These are phyloP conservation scores for Eupithecia subfuscata DNA, from an alignment of 2,888 invertebrate species.

Conservation along the genomic window DNA sequence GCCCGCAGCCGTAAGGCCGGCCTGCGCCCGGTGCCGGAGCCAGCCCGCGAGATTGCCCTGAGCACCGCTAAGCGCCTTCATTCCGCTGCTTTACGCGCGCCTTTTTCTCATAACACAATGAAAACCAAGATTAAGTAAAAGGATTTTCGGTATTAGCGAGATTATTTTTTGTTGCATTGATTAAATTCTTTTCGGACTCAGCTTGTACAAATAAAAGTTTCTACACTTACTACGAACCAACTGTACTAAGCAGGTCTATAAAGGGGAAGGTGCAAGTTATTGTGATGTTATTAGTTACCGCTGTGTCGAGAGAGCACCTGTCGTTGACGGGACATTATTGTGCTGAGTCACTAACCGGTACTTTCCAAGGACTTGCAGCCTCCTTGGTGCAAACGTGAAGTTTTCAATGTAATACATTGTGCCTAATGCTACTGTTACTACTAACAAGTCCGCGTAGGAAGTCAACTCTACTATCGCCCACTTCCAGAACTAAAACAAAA, in stretches of 20 bases:
- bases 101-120: constrained; percentile 33
- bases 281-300: background rate
- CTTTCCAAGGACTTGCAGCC: background rate
- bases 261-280: background rate
- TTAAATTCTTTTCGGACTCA: background rate
- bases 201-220: background rate
- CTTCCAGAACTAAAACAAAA: too few relatives aligned
- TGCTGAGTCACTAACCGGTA: background rate
- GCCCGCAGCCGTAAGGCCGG: too few relatives aligned
- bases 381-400: background rate
- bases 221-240: background rate
- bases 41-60: background rate
- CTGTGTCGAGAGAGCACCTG: background rate
- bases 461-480: too few relatives aligned
- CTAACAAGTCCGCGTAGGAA: too few relatives aligned
- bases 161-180: background rate
- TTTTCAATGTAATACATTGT: background rate
- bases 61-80: constrained; percentile 18
- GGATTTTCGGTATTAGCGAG: constrained; percentile 4
- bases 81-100: constrained; percentile 26
- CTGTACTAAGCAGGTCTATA: background rate
- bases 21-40: too few relatives aligned
- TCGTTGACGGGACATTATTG: background rate
- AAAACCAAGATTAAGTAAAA: constrained; percentile 22
- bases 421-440: background rate